A percentile compares a stretch with the other conserved stretches of the same genome.
These are phyloP conservation scores for Charadrius vociferus DNA, from an alignment of 2,113 vertebrate genomes.

Conservation along the genomic window DNA sequence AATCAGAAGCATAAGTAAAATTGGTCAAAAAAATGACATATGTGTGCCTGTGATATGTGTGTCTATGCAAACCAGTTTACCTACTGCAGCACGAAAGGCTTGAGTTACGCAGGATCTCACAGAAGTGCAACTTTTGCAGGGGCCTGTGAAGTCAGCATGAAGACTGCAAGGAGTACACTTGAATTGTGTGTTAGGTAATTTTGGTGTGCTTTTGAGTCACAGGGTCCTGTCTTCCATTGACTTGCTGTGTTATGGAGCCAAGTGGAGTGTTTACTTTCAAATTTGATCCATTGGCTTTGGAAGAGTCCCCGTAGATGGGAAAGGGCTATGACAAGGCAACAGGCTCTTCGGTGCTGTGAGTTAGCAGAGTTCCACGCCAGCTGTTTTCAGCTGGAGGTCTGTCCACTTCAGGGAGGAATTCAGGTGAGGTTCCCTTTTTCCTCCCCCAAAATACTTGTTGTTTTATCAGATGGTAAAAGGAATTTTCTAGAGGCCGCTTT, in stretches of 20 bases:
- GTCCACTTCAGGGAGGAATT: background rate
- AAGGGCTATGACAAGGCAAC: background rate
- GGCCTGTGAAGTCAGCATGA: background rate
- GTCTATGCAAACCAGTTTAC: background rate
- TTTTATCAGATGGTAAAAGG: background rate
- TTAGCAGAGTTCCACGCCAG: background rate
- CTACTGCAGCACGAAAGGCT: background rate
- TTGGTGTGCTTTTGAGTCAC: background rate
- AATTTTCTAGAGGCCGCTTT: background rate
- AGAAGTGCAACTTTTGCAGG: background rate
- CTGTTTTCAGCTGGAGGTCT: background rate
- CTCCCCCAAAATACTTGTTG: background rate
- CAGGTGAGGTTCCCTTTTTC: background rate
- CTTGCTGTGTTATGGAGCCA: background rate
- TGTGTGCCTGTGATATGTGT: background rate
- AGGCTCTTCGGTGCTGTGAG: background rate
- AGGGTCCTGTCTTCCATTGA: background rate
- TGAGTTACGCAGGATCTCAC: background rate
- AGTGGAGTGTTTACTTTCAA: background rate
- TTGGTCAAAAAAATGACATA: fast-evolving
- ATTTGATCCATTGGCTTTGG: background rate
- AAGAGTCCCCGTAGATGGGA: background rate
- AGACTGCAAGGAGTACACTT: background rate
- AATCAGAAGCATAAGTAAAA: background rate
- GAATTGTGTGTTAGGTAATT: background rate